Evolutionary conservation across 2,113 vertebrate genomes (phyloP).

Genomic region (Anas platyrhynchos): DNA sequence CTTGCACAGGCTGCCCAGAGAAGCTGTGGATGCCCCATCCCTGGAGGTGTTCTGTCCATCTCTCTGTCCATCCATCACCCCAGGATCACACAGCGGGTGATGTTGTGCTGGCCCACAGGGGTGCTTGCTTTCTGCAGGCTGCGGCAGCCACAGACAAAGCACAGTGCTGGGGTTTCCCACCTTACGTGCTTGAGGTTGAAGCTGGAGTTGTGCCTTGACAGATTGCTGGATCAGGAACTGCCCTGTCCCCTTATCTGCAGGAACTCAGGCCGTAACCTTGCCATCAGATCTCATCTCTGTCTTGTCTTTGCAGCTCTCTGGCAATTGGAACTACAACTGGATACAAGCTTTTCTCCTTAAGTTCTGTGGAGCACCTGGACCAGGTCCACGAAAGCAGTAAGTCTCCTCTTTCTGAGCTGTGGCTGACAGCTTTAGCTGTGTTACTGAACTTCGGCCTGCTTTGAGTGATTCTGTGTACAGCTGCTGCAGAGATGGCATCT

Average conservation of each 20-base stretch:
- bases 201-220: background rate
- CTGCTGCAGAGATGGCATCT: background rate
- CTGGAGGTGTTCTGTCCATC: too few relatives aligned
- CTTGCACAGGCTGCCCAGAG: too few relatives aligned
- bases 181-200: background rate
- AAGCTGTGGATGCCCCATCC: too few relatives aligned
- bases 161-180: background rate
- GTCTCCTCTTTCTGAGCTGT: slow-evolving; percentile 37
- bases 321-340: slow-evolving; percentile 90
- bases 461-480: background rate
- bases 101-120: background rate
- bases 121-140: background rate
- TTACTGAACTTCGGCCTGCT: background rate
- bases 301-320: slow-evolving; percentile 83
- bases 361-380: slow-evolving; percentile 92
- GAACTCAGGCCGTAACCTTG: background rate
- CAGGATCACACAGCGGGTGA: rapidly evolving
- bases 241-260: background rate
- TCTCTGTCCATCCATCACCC: too few relatives aligned
- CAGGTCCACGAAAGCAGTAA: slow-evolving; percentile 95
- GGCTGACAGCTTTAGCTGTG: background rate
- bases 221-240: background rate
- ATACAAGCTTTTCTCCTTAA: slow-evolving; percentile 93
- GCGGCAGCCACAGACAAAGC: background rate
- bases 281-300: background rate